Base-by-base conservation (phyloP, 1,140 invertebrate species). In the Pachypsylla venusta region DNA sequence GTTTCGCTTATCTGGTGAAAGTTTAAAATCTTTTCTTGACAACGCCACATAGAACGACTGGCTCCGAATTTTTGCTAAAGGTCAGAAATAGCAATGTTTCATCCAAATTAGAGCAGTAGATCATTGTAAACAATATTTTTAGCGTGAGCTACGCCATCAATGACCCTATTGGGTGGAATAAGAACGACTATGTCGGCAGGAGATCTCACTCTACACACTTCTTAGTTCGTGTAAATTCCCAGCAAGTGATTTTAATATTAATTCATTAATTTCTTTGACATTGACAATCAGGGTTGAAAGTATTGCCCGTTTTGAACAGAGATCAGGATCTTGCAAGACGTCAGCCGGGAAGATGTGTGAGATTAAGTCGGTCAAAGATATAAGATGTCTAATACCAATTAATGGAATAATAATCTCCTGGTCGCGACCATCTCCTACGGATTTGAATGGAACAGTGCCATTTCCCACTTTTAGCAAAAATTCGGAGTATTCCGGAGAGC, bases 261-360 rank as follows among this genome's bases (percentile, higher is more conserved):
- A 53, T 25, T 62, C 57, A 58, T 69, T 67, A 13, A 66, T 63
- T 30, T 60, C 55, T 3, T 63, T 53, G 10, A 63, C 64, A 57
- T 62, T 40, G 7, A 26, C 39, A 56, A 65, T 65, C 53, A 61
- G 35, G 0, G 64, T 62, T 10, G 59, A 54, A 19, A 66, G 53
- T 13, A 65, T 57, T 22, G 58, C 56, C 42, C 67, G 60, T 12
- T 55, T 28, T 14, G 22, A n/a, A 40, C 27, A 57, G n/a, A 4
- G 26, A 40, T 60, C 60, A 62, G 55, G 60, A 63, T 39, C 25
- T 56, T 58, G 61, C 57, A 56, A 61, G 56, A 54, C 61, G 16
- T 42, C 12, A 4, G 16, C 24, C 3, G 53, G 57, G 14, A 22
- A 56, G n/a, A 59, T 58, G 27, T 26, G 58, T 14, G 57, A 25